These are phyloP conservation scores for Linurgus olivaceus DNA, from an alignment of 2,797 vertebrate species.

Conservation along the genomic window DNA sequence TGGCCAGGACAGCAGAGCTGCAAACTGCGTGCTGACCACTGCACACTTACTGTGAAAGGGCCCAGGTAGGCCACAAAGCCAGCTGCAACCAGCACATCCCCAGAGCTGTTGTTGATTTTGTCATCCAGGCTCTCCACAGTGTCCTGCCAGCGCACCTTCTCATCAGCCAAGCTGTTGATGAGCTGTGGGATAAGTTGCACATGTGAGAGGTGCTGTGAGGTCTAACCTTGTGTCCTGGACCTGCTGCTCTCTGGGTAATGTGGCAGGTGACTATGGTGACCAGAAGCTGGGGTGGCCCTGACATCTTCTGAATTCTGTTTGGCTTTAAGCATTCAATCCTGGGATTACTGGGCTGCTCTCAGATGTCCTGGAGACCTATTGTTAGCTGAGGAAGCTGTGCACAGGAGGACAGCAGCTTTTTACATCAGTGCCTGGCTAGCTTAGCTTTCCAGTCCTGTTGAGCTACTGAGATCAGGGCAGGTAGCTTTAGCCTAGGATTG, in stretches of 20 bases:
- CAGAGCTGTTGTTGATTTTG: constrained; percentile 84
- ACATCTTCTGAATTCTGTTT: not conserved
- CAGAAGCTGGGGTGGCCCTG: not conserved
- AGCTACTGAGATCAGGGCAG: not conserved
- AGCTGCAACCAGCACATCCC: constrained; percentile 86
- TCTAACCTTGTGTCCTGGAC: not conserved
- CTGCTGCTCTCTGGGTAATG: not conserved
- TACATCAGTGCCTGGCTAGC: not conserved
- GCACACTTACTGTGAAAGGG: constrained; percentile 86
- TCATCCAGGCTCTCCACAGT: constrained; percentile 84
- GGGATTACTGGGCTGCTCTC: not conserved
- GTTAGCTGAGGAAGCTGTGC: not conserved
- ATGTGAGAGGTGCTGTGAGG: not conserved
- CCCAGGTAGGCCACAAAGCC: constrained; percentile 91
- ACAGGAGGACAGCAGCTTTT: not conserved
- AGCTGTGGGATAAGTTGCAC: constrained; percentile 74
- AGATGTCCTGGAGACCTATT: not conserved
- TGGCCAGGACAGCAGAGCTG: not conserved
- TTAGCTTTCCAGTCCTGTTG: not conserved
- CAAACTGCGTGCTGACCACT: not conserved
- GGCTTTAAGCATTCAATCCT: not conserved
- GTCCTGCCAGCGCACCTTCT: constrained; percentile 89
- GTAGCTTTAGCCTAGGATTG: not conserved
- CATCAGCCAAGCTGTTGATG: constrained; percentile 86
- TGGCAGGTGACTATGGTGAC: not conserved